These are phyloP conservation scores for Morus bassanus DNA, from an alignment of 2,797 vertebrate genomes.

Conservation along the genomic window DNA sequence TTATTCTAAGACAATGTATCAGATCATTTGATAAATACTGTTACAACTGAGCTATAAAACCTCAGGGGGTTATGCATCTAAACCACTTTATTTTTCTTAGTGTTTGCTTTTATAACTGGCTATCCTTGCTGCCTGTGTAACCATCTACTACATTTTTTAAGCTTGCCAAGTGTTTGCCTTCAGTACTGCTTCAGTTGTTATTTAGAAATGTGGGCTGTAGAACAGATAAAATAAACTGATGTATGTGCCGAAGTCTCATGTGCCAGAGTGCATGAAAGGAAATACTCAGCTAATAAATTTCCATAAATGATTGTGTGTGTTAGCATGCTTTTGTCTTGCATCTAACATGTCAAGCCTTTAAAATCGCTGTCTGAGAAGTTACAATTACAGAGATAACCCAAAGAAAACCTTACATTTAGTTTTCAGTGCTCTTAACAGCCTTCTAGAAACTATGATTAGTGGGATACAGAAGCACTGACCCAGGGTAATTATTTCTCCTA, in stretches of 20 bases:
- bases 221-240: background rate
- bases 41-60: background rate
- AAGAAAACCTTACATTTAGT: background rate
- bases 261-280: background rate
- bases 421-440: background rate
- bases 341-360: background rate
- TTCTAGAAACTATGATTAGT: background rate
- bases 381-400: background rate
- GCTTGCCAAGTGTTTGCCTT: background rate
- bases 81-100: background rate
- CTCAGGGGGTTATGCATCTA: background rate
- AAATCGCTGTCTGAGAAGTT: background rate
- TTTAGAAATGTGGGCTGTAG: background rate
- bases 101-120: background rate
- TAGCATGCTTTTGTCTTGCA: background rate
- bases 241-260: background rate
- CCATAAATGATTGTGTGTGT: background rate
- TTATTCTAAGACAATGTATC: background rate
- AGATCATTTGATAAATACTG: background rate
- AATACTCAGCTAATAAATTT: background rate
- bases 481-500: background rate
- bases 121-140: background rate
- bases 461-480: background rate
- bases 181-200: background rate
- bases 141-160: background rate